phyloP scores from a whole-genome alignment of 2,888 invertebrate species.

The Volucella inanis region DNA sequence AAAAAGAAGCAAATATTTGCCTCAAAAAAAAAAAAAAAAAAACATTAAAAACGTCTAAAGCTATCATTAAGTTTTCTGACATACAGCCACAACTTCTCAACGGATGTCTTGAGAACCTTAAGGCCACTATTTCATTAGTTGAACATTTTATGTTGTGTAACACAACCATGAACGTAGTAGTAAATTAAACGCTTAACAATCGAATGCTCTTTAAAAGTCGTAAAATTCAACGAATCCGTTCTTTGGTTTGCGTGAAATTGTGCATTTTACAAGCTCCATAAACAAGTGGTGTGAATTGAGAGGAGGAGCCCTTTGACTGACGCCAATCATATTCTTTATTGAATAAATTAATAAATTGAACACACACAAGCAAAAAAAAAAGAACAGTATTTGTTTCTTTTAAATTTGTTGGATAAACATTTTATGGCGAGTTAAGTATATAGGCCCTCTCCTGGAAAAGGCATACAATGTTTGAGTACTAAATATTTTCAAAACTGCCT shows the following conservation, averaged over 20 bases:
- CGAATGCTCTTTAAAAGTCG: conserved; percentile 32
- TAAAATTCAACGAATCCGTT: conserved; percentile 34
- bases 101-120: neutral
- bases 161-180: neutral
- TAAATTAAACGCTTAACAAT: conserved; percentile 38
- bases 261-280: conserved; percentile 1
- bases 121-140: neutral
- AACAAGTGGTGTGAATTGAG: neutral
- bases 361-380: neutral
- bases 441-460: no score
- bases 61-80: conserved; percentile 1
- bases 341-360: neutral
- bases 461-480: no score
- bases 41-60: neutral
- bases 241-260: conserved; percentile 26
- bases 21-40: conserved; percentile 1
- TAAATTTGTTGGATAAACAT: no score
- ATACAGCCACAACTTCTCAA: neutral
- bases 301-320: neutral
- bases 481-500: no score
- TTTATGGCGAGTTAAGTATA: no score
- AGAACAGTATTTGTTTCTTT: neutral
- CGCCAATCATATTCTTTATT: no score
- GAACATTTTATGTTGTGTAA: conserved; percentile 1
- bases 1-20: neutral